Conservation (phyloP, 1,140 invertebrate species). For the Nasonia vitripennis region DNA sequence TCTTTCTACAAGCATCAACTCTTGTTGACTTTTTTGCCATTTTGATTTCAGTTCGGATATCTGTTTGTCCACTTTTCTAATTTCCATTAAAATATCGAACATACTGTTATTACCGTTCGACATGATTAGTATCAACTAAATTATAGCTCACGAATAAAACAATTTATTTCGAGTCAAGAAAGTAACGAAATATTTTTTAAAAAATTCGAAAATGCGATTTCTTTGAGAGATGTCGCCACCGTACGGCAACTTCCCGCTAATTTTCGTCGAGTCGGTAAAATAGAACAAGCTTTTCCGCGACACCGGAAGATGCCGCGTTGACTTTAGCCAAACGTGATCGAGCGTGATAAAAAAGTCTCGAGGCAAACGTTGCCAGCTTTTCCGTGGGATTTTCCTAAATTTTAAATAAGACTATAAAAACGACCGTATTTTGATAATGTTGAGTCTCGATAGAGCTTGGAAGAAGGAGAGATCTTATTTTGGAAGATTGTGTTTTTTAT, state of each 20-base stretch:
- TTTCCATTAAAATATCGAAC: conserved; percentile 41
- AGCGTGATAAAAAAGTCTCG: not conserved
- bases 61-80: conserved; percentile 37
- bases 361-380: not conserved
- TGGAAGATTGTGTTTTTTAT: too few relatives aligned
- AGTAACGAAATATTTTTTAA: not conserved
- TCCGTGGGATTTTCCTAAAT: not conserved
- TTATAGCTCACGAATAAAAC: too few relatives aligned
- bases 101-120: not conserved
- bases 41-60: conserved; percentile 43
- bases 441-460: too few relatives aligned
- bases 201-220: not conserved
- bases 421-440: not conserved
- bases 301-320: not conserved
- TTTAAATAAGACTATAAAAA: not conserved
- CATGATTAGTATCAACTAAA: not conserved
- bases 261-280: not conserved
- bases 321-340: not conserved
- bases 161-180: not conserved
- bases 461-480: too few relatives aligned
- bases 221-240: not conserved
- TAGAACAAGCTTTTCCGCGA: not conserved
- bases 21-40: conserved; percentile 37
- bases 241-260: not conserved
- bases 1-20: conserved; percentile 48